Conservation (phyloP, 2,113 vertebrate species). For the Poeciliopsis occidentalis region DNA sequence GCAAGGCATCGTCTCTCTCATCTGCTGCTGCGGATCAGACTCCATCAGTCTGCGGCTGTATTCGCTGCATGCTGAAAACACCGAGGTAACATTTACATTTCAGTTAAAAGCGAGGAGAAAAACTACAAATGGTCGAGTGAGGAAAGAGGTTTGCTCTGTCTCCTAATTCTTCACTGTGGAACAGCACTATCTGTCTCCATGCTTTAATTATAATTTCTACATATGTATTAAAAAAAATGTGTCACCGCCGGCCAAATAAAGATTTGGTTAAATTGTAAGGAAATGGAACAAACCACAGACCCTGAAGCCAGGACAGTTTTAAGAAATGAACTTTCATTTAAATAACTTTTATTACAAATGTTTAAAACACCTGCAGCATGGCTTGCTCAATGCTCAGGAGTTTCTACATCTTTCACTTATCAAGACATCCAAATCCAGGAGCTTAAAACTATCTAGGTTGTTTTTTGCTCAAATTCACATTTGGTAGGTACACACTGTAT, state of each 20-base stretch:
- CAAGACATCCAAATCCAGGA: neutral
- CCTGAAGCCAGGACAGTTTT: neutral
- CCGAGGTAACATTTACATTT: conserved; percentile 14
- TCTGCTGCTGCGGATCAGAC: conserved; percentile 52
- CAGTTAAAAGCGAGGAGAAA: neutral
- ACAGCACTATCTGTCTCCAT: neutral
- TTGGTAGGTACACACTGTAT: neutral
- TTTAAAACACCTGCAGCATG: neutral
- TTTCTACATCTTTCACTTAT: neutral
- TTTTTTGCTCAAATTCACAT: neutral
- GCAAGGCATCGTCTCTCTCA: conserved; percentile 45
- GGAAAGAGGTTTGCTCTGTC: neutral
- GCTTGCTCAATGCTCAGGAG: neutral
- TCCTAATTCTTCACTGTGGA: neutral
- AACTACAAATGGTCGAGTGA: neutral
- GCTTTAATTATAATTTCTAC: neutral
- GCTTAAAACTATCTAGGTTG: neutral
- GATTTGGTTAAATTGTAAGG: neutral
- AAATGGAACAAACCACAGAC: neutral
- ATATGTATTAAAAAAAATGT: neutral
- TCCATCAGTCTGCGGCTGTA: conserved; percentile 29
- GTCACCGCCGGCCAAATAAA: neutral
- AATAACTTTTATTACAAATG: neutral
- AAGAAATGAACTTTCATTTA: neutral
- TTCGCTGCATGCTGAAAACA: conserved; percentile 23